Evolutionary conservation across 2,888 invertebrate genomes (phyloP).

Genomic region (Noctua pronuba): DNA sequence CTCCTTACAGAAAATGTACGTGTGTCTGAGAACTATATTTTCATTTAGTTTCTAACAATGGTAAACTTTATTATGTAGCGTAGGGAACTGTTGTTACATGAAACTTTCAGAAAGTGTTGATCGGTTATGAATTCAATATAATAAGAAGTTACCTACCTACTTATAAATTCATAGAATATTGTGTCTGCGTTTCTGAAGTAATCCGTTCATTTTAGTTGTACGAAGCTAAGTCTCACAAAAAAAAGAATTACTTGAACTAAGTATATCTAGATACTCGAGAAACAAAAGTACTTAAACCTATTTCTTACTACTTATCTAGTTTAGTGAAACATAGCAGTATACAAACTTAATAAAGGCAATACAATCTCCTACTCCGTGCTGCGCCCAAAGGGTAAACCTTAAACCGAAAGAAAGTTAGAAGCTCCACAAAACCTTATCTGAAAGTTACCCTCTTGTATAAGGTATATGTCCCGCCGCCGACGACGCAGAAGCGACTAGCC

Average conservation of each 20-base stretch:
- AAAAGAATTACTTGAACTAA: background rate
- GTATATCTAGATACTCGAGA: background rate
- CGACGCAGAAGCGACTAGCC: background rate
- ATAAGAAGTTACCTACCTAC: background rate
- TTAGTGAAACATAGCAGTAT: background rate
- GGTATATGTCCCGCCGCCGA: background rate
- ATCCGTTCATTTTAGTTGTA: background rate
- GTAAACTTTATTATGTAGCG: background rate
- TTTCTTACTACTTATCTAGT: background rate
- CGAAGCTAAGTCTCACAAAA: background rate
- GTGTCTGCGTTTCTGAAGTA: background rate
- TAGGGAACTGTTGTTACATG: background rate
- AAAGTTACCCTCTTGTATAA: slow-evolving; percentile 38
- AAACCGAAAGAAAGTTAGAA: slow-evolving; percentile 42
- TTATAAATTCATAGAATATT: background rate
- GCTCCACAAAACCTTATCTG: slow-evolving; percentile 46
- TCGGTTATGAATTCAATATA: background rate
- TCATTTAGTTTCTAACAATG: slow-evolving; percentile 5
- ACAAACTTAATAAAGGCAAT: slow-evolving; percentile 26
- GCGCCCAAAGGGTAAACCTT: slow-evolving; percentile 35
- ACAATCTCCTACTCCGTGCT: slow-evolving; percentile 18
- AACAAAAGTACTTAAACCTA: background rate
- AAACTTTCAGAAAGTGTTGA: background rate
- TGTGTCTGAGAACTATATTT: slow-evolving; percentile 2
- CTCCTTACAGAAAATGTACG: background rate